Evolutionary conservation across 2,113 vertebrate species (phyloP).

Genomic region (Panurus biarmicus): DNA sequence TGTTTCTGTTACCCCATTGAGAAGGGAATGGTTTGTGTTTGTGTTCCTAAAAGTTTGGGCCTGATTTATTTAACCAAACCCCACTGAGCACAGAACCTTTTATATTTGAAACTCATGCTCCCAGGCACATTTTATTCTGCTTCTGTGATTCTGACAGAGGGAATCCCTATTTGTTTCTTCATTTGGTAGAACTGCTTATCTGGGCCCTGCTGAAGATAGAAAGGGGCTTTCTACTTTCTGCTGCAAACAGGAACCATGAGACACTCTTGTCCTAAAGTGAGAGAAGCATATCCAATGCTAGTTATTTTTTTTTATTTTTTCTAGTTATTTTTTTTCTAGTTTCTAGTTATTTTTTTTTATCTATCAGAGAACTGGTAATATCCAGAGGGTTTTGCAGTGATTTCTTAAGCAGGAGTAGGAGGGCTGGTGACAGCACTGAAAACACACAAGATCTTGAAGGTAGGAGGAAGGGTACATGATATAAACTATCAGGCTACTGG

Average conservation of each 20-base stretch:
- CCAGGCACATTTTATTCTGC: neutral
- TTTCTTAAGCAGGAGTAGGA: neutral
- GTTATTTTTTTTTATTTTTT: neutral
- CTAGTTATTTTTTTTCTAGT: neutral
- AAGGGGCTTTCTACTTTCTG: neutral
- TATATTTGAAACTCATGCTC: neutral
- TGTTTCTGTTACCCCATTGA: constrained; percentile 18
- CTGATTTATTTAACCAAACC: constrained; percentile 24
- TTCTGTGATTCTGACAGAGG: neutral
- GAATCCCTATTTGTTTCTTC: neutral
- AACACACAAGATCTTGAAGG: neutral
- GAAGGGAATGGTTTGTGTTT: constrained; percentile 38
- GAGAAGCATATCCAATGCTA: neutral
- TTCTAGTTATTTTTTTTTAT: neutral
- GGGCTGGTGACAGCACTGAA: neutral
- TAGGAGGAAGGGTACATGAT: neutral
- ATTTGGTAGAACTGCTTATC: neutral
- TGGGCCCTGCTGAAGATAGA: neutral
- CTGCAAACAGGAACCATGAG: neutral
- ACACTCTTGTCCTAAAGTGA: neutral
- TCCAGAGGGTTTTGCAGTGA: neutral
- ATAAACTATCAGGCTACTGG: neutral
- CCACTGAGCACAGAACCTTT: neutral
- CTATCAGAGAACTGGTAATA: neutral
- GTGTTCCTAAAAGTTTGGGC: constrained; percentile 23